Base-by-base conservation (phyloP, 2,797 vertebrate genomes). In the Hemibagrus guttatus region DNA sequence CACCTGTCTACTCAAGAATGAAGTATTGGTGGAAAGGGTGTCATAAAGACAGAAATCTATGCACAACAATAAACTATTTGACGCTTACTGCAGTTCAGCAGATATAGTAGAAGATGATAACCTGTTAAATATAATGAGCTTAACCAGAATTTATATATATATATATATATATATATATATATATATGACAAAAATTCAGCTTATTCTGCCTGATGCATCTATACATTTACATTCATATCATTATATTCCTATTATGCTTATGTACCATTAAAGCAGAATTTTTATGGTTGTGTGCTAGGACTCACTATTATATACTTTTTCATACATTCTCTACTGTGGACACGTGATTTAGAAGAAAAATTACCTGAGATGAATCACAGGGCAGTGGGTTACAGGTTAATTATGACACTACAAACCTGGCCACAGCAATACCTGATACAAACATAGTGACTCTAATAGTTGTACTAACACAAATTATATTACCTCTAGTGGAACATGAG, bases 1-100 rank as follows among this genome's bases (percentile, higher is more conserved):
- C 85, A 84, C 63, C 87, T 85, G 81, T 84, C 85, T 84, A 88
- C 85, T 90, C 59, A 61, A 76, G 35, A 42, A 74, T 80, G 46
- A 68, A 71, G 21, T 71, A 84, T 16, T 31, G 42, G 71, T 66
- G 75, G 79, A 85, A 86, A 61, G 6, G 23, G 26, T 63, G 4
- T 59, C 31, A 59, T 6, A 35, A 9, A 12, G n/a, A 76, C n/a
- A 54, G 49, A 56, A 56, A 31, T 75, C 72, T 52, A 63, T 81
- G 86, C n/a, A 28, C 81, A 87, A 81, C 76, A 81, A 66, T 56
- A 84, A 71, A 84, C 59, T 23, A 8, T 66, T 58, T 84, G 26
- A 54, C 23, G 26, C 64, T 61, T 84, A 64, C 31, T 74, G 85
- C 82, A 72, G 85, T 83, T 89, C 61, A 86, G 21, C 87, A 89